Evolutionary conservation across 1,140 invertebrate species (phyloP).

Genomic region (Sminthurinus signatus): DNA sequence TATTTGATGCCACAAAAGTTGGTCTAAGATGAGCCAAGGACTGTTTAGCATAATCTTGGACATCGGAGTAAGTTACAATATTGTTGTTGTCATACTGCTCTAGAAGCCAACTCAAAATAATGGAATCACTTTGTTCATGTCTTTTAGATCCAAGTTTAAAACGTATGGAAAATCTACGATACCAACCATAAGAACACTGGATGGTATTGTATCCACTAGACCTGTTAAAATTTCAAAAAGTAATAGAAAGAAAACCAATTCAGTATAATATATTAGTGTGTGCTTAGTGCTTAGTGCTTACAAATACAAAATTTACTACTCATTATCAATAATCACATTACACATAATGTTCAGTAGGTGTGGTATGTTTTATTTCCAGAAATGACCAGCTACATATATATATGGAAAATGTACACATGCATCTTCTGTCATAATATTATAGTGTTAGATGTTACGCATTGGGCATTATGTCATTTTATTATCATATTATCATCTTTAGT

Average conservation of each 20-base stretch:
- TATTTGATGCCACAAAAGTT: conserved; percentile 39
- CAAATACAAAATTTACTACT: too few species aligned
- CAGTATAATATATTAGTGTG: too few species aligned
- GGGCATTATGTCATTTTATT: too few species aligned
- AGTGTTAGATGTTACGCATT: too few species aligned
- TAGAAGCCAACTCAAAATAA: conserved; percentile 38
- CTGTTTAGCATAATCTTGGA: conserved; percentile 31
- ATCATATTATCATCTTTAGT: too few species aligned
- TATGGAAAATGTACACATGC: too few species aligned
- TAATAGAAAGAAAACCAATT: too few species aligned
- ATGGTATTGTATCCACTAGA: conserved; percentile 31
- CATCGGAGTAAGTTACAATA: conserved; percentile 26
- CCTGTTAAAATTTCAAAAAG: conserved; percentile 12
- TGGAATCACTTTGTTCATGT: conserved; percentile 32
- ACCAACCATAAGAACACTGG: conserved; percentile 44
- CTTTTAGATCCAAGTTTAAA: conserved; percentile 7
- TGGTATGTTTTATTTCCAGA: too few species aligned
- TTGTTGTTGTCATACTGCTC: conserved; percentile 38
- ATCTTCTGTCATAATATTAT: too few species aligned
- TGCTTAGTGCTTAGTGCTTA: too few species aligned
- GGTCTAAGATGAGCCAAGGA: conserved; percentile 17
- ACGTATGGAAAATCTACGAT: conserved; percentile 34
- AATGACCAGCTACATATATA: too few species aligned
- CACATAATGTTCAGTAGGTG: too few species aligned
- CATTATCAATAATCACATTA: not conserved